Conservation (phyloP, 2,888 invertebrate genomes). For the Cybosia mesomella region DNA sequence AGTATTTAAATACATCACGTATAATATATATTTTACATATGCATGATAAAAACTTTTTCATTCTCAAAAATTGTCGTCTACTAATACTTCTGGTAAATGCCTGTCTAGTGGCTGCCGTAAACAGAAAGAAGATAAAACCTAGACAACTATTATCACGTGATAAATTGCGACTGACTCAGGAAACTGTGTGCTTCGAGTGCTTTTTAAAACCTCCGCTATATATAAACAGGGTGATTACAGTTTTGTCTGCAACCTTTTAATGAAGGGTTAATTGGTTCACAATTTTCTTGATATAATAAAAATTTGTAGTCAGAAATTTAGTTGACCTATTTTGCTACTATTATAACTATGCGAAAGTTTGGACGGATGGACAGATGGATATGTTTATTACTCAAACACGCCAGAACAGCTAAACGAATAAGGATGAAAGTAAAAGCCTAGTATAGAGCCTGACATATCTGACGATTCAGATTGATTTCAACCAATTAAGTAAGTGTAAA, state of each 20-base stretch:
- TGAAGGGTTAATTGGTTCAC: background rate
- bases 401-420: too few species aligned
- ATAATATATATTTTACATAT: too few species aligned
- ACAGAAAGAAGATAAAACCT: constrained; percentile 52
- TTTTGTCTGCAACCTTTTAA: background rate
- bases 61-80: background rate
- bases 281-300: background rate
- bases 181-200: constrained; percentile 39
- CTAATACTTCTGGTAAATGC: constrained; percentile 23
- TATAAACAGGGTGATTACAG: background rate
- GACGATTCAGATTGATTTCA: too few species aligned
- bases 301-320: too few species aligned
- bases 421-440: too few species aligned
- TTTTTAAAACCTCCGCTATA: constrained; percentile 34
- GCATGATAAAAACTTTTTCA: background rate
- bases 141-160: constrained; percentile 56
- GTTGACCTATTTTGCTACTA: too few species aligned
- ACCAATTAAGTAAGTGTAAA: too few species aligned
- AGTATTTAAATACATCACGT: too few species aligned
- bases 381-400: too few species aligned
- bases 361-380: too few species aligned
- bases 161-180: constrained; percentile 50
- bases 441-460: too few species aligned
- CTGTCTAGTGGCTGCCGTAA: constrained; percentile 20
- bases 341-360: too few species aligned